phyloP scores from a whole-genome alignment of 2,888 invertebrate species.

The Ceramica pisi region DNA sequence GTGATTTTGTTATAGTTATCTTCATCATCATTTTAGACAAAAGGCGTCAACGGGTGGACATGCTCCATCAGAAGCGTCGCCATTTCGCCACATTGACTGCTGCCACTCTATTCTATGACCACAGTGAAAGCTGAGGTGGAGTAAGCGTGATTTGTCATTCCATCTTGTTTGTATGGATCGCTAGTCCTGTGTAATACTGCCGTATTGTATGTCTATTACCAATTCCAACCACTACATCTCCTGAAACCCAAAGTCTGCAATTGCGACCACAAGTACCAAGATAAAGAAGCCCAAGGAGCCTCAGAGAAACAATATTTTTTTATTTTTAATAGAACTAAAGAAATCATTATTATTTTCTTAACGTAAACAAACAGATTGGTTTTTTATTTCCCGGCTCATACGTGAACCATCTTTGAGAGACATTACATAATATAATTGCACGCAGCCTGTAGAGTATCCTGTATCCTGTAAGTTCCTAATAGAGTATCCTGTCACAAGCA shows the following conservation, averaged over 20 bases:
- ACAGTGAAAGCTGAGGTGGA: no score
- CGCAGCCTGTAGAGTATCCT: background rate
- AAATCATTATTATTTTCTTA: no score
- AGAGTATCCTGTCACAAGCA: background rate
- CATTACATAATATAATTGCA: background rate
- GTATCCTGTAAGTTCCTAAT: background rate
- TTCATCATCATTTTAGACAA: no score
- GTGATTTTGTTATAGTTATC: no score
- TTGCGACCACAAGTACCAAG: background rate
- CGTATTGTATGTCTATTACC: background rate
- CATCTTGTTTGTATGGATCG: no score
- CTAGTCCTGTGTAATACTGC: no score
- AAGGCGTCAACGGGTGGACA: no score
- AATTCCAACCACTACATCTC: no score
- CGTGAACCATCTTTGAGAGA: background rate
- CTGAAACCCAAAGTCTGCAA: background rate
- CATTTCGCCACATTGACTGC: no score
- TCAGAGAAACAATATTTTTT: background rate
- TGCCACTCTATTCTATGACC: no score
- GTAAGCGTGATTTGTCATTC: no score
- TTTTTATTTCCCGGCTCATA: slow-evolving; percentile 4
- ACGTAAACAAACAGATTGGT: background rate
- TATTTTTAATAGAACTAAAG: background rate
- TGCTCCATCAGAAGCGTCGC: no score
- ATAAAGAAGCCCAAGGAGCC: background rate